Percentiles rank a stretch among this genome's conserved stretches.
Conservation (phyloP, 2,888 invertebrate genomes). For the Phaedon cochleariae region DNA sequence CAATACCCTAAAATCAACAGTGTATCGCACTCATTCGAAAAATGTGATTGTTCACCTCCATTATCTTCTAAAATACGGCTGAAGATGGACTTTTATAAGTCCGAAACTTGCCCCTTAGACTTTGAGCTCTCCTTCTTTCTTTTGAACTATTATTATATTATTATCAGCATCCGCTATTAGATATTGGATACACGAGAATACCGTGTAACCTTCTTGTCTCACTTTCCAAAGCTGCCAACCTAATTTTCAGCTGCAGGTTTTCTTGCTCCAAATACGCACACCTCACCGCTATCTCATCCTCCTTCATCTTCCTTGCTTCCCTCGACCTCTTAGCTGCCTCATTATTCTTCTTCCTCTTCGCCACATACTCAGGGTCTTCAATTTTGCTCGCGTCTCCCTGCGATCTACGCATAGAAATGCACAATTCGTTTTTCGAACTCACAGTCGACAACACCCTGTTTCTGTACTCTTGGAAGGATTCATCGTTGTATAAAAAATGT, state of each 20-base stretch:
- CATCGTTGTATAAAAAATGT: neutral
- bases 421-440: neutral
- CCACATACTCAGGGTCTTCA: conserved; percentile 83
- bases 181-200: conserved; percentile 7
- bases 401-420: neutral
- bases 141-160: no score
- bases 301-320: conserved; percentile 87
- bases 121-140: no score
- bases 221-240: conserved; percentile 41
- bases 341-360: conserved; percentile 89
- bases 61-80: no score
- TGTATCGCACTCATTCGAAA: no score
- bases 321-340: conserved; percentile 94
- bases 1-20: no score
- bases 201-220: conserved; percentile 47
- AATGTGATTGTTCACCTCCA: no score
- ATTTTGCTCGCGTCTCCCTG: neutral
- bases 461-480: neutral
- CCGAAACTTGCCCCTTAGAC: no score
- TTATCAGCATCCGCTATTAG: neutral
- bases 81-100: no score
- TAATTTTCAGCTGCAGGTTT: conserved; percentile 73
- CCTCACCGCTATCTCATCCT: conserved; percentile 89
- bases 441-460: neutral
- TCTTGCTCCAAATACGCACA: conserved; percentile 89